Evolutionary conservation across 2,113 vertebrate species (phyloP).

Genomic region (Chloropsis hardwickii): DNA sequence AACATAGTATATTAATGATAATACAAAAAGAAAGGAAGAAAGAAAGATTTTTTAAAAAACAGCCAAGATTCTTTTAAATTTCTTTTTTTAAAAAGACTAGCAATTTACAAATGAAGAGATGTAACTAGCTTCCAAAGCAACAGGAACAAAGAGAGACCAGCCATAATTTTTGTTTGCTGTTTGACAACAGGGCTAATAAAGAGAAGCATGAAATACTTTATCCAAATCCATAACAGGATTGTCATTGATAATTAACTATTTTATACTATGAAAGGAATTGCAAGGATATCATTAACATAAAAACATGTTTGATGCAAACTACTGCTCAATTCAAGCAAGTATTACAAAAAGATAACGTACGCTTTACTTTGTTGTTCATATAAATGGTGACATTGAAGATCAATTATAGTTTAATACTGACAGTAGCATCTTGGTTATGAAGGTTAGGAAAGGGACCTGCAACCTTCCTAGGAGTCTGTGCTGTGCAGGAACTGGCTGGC

Average conservation of each 20-base stretch:
- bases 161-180: slow-evolving; percentile 7
- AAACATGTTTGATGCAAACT: background rate
- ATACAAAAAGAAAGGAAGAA: background rate
- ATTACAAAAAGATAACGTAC: background rate
- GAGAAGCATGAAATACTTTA: background rate
- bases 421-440: background rate
- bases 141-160: slow-evolving; percentile 48
- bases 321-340: background rate
- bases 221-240: background rate
- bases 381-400: background rate
- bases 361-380: background rate
- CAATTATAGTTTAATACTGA: background rate
- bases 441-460: background rate
- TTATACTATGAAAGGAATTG: background rate
- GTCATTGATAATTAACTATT: background rate
- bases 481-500: background rate
- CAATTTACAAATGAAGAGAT: background rate
- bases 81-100: background rate
- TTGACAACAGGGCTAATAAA: slow-evolving; percentile 54
- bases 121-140: slow-evolving; percentile 67
- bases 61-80: background rate
- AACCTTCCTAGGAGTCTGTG: background rate
- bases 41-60: background rate
- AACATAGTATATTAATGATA: background rate
- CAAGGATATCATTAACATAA: background rate